A percentile compares a stretch with the other conserved stretches of the same genome.
These are phyloP conservation scores for Spermophilus dauricus DNA, from an alignment of 2,113 vertebrate species.

Conservation along the genomic window DNA sequence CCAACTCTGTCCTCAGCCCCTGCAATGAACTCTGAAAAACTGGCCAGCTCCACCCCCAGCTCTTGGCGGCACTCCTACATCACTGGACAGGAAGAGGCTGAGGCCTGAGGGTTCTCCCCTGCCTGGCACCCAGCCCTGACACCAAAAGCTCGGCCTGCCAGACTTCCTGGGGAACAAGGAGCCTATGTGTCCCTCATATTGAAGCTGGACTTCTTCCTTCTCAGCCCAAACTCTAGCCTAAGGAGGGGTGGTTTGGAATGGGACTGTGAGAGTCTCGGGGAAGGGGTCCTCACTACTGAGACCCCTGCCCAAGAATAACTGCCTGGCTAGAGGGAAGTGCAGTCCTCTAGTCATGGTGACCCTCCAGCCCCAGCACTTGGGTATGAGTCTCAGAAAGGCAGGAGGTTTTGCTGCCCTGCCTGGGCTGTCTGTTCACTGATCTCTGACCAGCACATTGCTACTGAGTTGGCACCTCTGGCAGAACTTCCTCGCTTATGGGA, in stretches of 20 bases:
- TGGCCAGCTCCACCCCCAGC: not conserved
- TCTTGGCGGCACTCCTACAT: conserved; percentile 36
- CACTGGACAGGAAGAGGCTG: conserved; percentile 55
- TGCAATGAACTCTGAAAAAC: not conserved
- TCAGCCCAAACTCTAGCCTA: not conserved
- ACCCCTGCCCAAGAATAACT: not conserved
- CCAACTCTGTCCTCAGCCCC: not conserved
- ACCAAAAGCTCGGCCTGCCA: conserved; percentile 23
- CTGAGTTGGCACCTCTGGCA: not conserved
- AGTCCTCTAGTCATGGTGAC: not conserved
- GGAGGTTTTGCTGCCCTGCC: too few species aligned
- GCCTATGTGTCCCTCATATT: conserved; percentile 33
- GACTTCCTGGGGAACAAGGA: conserved; percentile 61
- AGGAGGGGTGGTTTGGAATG: not conserved
- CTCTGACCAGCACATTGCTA: not conserved
- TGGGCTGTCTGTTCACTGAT: not conserved
- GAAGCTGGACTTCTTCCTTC: not conserved
- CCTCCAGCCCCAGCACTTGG: not conserved
- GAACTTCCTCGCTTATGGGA: not conserved
- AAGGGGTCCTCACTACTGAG: not conserved
- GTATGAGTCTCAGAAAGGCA: not conserved
- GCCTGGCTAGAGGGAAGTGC: not conserved
- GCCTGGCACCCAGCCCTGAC: conserved; percentile 64
- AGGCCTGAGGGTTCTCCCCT: conserved; percentile 8
- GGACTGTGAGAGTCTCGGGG: not conserved